Evolutionary conservation across 2,888 invertebrate genomes (phyloP).

Genomic region (Smittia sp.): DNA sequence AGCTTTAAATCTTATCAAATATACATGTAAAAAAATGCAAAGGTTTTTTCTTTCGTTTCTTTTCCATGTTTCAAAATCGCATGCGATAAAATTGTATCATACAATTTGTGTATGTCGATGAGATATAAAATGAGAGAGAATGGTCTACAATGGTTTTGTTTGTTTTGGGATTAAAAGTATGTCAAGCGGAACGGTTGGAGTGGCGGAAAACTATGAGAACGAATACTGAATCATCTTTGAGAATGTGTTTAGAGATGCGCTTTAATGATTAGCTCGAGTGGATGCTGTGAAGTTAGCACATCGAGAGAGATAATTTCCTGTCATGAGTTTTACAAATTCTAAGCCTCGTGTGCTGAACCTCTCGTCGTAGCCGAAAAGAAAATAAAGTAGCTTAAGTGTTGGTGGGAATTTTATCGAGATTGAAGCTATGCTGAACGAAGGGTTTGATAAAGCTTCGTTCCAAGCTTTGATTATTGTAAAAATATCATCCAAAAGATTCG

Average conservation of each 20-base stretch:
- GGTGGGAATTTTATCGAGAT: not conserved
- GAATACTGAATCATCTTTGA: too few species aligned
- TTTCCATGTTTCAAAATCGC: not conserved
- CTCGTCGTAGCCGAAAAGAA: not conserved
- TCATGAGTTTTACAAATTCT: too few species aligned
- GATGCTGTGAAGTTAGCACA: too few species aligned
- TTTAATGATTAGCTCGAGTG: too few species aligned
- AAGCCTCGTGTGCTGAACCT: too few species aligned
- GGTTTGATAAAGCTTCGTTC: not conserved
- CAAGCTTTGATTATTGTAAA: conserved; percentile 6
- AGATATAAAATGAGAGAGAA: too few species aligned
- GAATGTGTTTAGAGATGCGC: too few species aligned
- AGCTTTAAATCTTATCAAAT: conserved; percentile 23
- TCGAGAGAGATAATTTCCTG: too few species aligned
- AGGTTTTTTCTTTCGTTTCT: not conserved
- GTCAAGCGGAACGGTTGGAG: too few species aligned
- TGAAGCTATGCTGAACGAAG: not conserved
- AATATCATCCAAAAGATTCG: not conserved
- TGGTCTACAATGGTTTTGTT: too few species aligned
- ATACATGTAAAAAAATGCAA: conserved; percentile 32
- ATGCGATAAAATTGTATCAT: not conserved
- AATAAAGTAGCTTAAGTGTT: not conserved
- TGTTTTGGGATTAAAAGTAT: too few species aligned
- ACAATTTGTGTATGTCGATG: not conserved
- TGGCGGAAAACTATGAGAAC: too few species aligned